Evolutionary conservation across 2,888 invertebrate genomes (phyloP).

Genomic region (Temnothorax rugatulus): DNA sequence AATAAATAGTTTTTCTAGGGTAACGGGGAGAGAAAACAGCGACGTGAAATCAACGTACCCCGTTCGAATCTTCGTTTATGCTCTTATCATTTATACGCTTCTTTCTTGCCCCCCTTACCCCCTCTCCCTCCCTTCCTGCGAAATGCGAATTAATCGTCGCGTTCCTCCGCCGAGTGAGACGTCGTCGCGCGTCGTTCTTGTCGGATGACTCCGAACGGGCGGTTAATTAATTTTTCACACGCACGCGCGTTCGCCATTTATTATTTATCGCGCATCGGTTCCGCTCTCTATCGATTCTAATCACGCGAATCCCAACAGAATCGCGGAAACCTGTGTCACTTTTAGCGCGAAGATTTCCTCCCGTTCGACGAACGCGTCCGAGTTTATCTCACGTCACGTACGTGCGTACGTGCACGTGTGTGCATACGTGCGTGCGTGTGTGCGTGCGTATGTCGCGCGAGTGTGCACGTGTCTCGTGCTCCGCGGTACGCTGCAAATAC

Average conservation of each 20-base stretch:
- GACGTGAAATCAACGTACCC: conserved; percentile 28
- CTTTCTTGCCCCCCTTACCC: not conserved
- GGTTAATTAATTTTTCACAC: conserved; percentile 18
- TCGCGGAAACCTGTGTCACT: conserved; percentile 11
- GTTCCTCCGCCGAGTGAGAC: not conserved
- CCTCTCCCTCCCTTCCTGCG: not conserved
- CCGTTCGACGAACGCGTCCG: conserved; percentile 15
- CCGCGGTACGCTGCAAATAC: conserved; percentile 58
- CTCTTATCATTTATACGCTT: not conserved
- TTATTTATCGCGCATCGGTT: conserved; percentile 32
- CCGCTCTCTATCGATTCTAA: conserved; percentile 9
- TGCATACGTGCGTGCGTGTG: too few relatives aligned
- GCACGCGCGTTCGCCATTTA: not conserved
- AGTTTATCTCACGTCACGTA: conserved; percentile 27
- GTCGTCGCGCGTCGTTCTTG: not conserved
- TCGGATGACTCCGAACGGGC: not conserved
- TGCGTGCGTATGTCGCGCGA: not conserved
- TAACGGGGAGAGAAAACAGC: not conserved
- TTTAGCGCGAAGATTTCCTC: conserved; percentile 23
- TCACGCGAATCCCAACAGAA: not conserved
- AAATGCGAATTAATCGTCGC: conserved; percentile 21
- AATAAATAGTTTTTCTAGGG: conserved; percentile 56
- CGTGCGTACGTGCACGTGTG: not conserved
- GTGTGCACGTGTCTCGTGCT: not conserved
- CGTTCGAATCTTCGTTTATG: not conserved